These are phyloP conservation scores for Cheilosia impressa DNA, from an alignment of 2,888 invertebrate species.

Conservation along the genomic window DNA sequence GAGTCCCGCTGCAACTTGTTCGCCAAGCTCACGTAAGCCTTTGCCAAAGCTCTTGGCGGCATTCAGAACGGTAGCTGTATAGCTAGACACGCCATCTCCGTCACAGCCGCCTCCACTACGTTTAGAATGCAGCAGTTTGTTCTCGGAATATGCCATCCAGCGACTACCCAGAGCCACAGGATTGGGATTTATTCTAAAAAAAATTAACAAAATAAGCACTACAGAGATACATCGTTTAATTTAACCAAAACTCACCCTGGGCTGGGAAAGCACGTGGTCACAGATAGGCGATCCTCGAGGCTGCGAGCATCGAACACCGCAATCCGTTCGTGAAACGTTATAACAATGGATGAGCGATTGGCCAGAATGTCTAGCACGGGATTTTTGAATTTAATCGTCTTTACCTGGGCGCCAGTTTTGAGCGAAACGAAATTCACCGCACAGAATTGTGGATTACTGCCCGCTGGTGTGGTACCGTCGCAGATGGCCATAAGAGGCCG, in stretches of 20 bases:
- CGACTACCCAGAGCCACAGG: constrained; percentile 94
- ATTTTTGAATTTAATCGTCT: constrained; percentile 96
- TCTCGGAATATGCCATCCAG: constrained; percentile 94
- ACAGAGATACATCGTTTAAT: neutral
- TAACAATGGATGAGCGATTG: constrained; percentile 94
- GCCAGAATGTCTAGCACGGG: constrained; percentile 94
- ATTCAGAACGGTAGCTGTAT: constrained; percentile 96
- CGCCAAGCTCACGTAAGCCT: constrained; percentile 94
- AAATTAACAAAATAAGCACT: neutral
- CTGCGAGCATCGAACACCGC: constrained; percentile 95
- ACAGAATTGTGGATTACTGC: constrained; percentile 89
- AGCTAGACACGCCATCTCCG: constrained; percentile 93
- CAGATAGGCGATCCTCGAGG: constrained; percentile 92
- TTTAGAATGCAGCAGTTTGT: constrained; percentile 90
- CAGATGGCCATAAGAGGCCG: constrained; percentile 96
- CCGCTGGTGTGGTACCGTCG: constrained; percentile 90
- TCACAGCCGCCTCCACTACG: constrained; percentile 93
- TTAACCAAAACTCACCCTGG: constrained; percentile 86
- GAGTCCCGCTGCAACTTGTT: constrained; percentile 95
- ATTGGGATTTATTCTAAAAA: constrained; percentile 85
- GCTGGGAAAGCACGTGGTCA: constrained; percentile 95
- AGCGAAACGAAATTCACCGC: constrained; percentile 94
- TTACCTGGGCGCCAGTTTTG: constrained; percentile 84
- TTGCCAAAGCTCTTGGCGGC: constrained; percentile 97
- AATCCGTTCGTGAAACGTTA: constrained; percentile 94